phyloP scores from a whole-genome alignment of 2,797 vertebrate species.

The Microhierax caerulescens region DNA sequence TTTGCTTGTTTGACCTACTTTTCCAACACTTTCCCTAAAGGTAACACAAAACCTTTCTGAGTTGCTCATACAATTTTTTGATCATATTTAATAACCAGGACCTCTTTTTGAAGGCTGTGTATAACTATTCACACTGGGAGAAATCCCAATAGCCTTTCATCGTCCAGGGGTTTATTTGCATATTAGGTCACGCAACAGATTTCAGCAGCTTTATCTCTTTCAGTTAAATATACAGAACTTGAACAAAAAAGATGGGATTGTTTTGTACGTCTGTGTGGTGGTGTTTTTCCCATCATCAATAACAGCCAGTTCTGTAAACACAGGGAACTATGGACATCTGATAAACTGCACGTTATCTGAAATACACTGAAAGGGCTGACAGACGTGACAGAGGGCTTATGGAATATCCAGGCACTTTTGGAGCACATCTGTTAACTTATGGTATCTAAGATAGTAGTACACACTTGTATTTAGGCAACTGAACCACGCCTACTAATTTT shows the following conservation, averaged over 20 bases:
- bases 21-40: slow-evolving; percentile 35
- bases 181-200: slow-evolving; percentile 52
- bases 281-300: not conserved
- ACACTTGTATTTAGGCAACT: not conserved
- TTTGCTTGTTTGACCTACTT: slow-evolving; percentile 46
- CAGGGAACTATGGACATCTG: not conserved
- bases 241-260: not conserved
- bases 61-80: slow-evolving; percentile 34
- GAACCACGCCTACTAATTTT: not conserved
- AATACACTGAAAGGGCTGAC: not conserved
- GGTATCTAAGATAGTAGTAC: not conserved
- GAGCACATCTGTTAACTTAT: not conserved
- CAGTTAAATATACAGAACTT: not conserved
- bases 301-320: not conserved
- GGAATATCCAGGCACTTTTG: not conserved
- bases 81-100: slow-evolving; percentile 45
- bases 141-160: slow-evolving; percentile 25
- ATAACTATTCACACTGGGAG: not conserved
- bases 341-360: not conserved
- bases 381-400: not conserved
- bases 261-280: not conserved
- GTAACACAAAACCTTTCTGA: slow-evolving; percentile 33
- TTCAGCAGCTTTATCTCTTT: not conserved
- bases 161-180: slow-evolving; percentile 55
- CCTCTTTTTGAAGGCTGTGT: slow-evolving; percentile 14